Evolutionary conservation across 1,140 invertebrate species (phyloP), one percentile per base, ranked within the genome.

Genomic region (Micrasema longulum): DNA sequence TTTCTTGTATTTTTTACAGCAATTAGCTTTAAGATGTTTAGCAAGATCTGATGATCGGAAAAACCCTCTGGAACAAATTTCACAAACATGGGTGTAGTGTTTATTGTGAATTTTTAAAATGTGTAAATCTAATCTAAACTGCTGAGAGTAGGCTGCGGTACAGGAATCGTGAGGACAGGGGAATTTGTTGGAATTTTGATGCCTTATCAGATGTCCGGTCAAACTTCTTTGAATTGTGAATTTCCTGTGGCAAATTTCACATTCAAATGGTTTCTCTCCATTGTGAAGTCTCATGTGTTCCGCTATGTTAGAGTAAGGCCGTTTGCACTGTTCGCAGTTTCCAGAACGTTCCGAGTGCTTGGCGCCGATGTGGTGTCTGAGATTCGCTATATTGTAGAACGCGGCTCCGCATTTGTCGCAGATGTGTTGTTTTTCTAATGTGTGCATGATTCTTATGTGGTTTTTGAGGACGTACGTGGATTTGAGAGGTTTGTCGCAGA

Each of bases 241-340:
- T 1, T 77, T 76, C 18, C 82, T 88, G 84, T 77, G 82, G 77
- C 78, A 85, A 50, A 83, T 62, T 22, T 80, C 78, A 77, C 91
- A 92, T 48, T 85, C 79, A 78, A 88, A 92, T 1, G 90, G 90
- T 57, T 87, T 88, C 75, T 91, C 90, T 14, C 90, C 90, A n/a
- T 89, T 90, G 76, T 91, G 91, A 47, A 88, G 88, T 5, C 89
- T 79, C 77, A 90, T 85, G 73, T 93, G 91, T 26, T 81, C 80
- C 22, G 80, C 77, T 11, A 85, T 68, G 65, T 85, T 78, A 0
- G 83, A 77, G 63, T 82, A 84, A 20, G 78, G 78, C 64, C 83
- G 83, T 9, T 79, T 72, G 55, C 83, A 85, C 4, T 81, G 72
- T 20, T 71, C 74, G 57, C 83, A 85, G 18, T 81, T 76, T 0